Evolutionary conservation across 2,888 invertebrate genomes (phyloP), one percentile per base, ranked within the genome.

Genomic region (Caenorhabditis wallacei): DNA sequence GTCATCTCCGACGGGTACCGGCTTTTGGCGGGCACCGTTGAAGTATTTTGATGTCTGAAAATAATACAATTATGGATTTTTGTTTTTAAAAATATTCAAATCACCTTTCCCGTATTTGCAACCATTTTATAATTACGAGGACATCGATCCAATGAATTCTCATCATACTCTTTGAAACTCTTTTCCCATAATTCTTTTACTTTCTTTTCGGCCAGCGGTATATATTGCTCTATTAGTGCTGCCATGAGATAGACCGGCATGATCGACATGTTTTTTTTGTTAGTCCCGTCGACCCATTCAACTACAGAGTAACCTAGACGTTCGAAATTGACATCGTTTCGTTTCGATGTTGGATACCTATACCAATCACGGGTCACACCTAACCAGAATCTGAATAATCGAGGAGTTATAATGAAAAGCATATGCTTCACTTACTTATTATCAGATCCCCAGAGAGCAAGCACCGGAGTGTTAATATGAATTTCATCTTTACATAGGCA

Each of bases 351-450:
- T 16, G 78, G 78, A 22, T 43, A 78, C 2, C 53, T n/a, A 5
- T 53, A 24, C 78, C 78, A 78, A n/a, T 22, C 22, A 1, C 46
- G 18, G 1, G 63, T 70, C n/a, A n/a, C 8, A 22, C 43, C 78
- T 4, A 70, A 56, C 2, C 8, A 48, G 46, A 48, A 48, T 18
- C 46, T 48, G 46, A n/a, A n/a, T n/a, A n/a, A n/a, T n/a, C n/a
- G n/a, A n/a, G n/a, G n/a, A n/a, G n/a, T n/a, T n/a, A n/a, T n/a
- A n/a, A n/a, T n/a, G n/a, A n/a, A n/a, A n/a, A n/a, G n/a, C n/a
- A n/a, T n/a, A n/a, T n/a, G n/a, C n/a, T n/a, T n/a, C n/a, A 43
- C 56, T 57, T 20, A 48, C 54, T 11, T 7, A 7, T 18, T 8
- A 18, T 57, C 18, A 1, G 5, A 10, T 51, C 18, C 5, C 68